These are phyloP conservation scores for Propithecus deckenii DNA, from an alignment of 2,797 vertebrate genomes.

Conservation along the genomic window DNA sequence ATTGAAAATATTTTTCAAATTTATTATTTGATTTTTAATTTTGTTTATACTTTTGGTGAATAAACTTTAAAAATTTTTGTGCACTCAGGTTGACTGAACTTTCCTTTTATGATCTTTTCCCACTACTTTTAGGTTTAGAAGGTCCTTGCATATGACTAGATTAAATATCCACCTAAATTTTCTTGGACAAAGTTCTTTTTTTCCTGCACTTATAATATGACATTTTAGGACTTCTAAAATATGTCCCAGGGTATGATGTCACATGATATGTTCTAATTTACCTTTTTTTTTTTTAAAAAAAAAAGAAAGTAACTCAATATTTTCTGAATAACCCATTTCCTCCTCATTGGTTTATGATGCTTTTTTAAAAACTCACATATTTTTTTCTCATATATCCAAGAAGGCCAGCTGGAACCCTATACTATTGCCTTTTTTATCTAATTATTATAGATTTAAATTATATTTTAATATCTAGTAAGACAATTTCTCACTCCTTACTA, in stretches of 20 bases:
- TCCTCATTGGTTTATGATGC: background rate
- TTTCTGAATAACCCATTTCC: background rate
- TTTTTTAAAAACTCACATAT: background rate
- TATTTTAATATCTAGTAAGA: background rate
- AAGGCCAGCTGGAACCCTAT: background rate
- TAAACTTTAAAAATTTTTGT: background rate
- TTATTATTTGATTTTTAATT: conserved; percentile 33
- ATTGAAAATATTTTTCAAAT: background rate
- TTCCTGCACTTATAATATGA: background rate
- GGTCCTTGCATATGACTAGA: background rate
- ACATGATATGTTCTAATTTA: background rate
- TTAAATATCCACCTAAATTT: background rate
- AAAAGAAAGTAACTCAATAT: background rate
- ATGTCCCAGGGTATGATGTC: background rate
- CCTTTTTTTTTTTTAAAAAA: background rate
- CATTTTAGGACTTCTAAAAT: background rate
- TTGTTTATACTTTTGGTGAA: conserved; percentile 7
- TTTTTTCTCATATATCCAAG: background rate
- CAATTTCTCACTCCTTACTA: background rate
- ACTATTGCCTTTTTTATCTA: background rate
- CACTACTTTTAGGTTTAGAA: background rate
- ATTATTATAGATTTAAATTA: background rate
- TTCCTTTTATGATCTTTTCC: background rate
- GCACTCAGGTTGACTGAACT: background rate
- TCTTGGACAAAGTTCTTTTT: background rate